Base-by-base conservation (phyloP, 2,113 vertebrate genomes). In the Tamias sibiricus region DNA sequence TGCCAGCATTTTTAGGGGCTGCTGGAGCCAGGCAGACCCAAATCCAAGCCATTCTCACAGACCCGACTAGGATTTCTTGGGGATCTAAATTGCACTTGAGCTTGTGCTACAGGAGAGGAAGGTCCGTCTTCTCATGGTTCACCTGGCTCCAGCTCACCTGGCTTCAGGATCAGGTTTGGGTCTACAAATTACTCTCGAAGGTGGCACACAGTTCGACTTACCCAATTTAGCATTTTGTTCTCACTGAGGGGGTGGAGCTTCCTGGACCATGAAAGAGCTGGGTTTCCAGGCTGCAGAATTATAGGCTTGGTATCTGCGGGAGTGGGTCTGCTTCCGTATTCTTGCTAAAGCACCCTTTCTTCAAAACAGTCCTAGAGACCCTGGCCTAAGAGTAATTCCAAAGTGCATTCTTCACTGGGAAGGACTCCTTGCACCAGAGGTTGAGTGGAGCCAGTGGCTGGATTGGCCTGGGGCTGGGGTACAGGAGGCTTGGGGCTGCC, bases 401-500 rank as follows among this genome's bases (percentile, higher is more conserved):
- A 52, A 91, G 57, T 24, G 72, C 72, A 74, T 75, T 82, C 81
- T 88, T 92, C 80, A 52, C n/a, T 69, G 26, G 0, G 12, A 86
- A 76, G 90, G 90, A 66, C 74, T 87, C 80, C 59, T 62, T 62
- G 59, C 4, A 2, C 24, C 8, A 9, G 69, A 57, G 64, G n/a
- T 8, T 40, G 90, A 83, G 40, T 2, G 64, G 74, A 79, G 88
- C 76, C 12, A 4, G n/a, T 0, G 0, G 2, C 40, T 32, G 42
- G 91, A 87, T 96, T 79, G 92, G 97, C 96, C 91, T 82, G 76
- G 66, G 40, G 59, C 40, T n/a, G 20, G 91, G 77, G 68, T 20
- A 14, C 5, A 42, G 28, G 47, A 87, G 44, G 81, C 28, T 75
- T 84, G 12, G 54, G 3, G 2, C 76, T 42, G 37, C 88, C 96